Base-by-base conservation (phyloP, 2,113 vertebrate species). In the Telmatochromis sp. region DNA sequence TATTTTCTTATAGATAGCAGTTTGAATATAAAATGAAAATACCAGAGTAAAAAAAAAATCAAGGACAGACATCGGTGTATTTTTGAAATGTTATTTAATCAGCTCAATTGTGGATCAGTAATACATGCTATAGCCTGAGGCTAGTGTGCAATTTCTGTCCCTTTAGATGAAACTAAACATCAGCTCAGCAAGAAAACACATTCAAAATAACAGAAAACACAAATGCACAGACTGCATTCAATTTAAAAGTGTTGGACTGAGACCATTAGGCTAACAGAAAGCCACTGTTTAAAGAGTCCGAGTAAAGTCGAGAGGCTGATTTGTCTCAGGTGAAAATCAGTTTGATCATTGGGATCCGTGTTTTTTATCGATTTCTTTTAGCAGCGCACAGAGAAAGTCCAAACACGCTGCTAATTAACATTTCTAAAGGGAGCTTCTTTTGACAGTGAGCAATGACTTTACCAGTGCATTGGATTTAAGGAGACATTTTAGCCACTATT, bases 391-490 rank as follows among this genome's bases (percentile, higher is more conserved):
- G 58, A 89, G 92, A 91, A 82, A 79, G 89, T 90, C 92, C 86
- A 90, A 92, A 93, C 82, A 37, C 63, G 5, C 31, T 79, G 82
- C 83, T 93, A 93, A 95, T 94, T 94, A 95, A 89, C 88, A 92
- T 40, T 82, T 83, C 88, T 92, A 94, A 93, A 87, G 51, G n/a
- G 68, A 73, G 51, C 87, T 81, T 82, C 26, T 70, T 89, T 54
- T 93, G 92, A 95, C 93, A 91, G 79, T 94, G 93, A 95, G 83
- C 81, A 19, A 94, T 90, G 94, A 88, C 89, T 94, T 91, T 80
- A 81, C 81, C 89, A 21, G 87, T 92, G 81, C 49, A 47, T 33
- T 65, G 85, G 81, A 83, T 82, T 54, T 42, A 88, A 57, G 5
- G 40, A 88, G 73, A 75, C 47, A 84, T 86, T 92, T 85, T 83